These are phyloP conservation scores for Ips nitidus DNA, from an alignment of 1,140 invertebrate genomes.

Conservation along the genomic window DNA sequence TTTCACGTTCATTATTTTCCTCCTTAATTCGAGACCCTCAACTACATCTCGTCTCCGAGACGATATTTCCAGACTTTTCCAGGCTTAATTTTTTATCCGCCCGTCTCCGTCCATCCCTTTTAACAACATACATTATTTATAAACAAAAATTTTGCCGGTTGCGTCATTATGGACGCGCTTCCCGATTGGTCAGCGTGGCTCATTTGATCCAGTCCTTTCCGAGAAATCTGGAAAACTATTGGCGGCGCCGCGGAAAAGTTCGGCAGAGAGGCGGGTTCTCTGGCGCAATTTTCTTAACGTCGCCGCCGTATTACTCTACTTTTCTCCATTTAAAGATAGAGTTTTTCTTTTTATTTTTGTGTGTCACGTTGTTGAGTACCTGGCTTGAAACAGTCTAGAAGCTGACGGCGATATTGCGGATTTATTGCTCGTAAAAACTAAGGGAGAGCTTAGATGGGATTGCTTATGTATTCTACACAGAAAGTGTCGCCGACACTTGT, in stretches of 20 bases:
- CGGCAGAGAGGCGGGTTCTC: slow-evolving; percentile 41
- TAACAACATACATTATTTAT: slow-evolving; percentile 49
- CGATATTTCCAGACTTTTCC: slow-evolving; percentile 31
- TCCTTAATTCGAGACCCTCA: slow-evolving; percentile 31
- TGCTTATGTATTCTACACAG: too few species aligned
- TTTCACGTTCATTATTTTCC: slow-evolving; percentile 31
- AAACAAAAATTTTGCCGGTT: slow-evolving; percentile 43
- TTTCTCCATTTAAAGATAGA: slow-evolving; percentile 42
- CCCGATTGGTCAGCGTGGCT: slow-evolving; percentile 42
- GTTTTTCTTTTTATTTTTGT: slow-evolving; percentile 26
- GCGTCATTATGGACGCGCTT: slow-evolving; percentile 40
- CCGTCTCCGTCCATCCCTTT: slow-evolving; percentile 37
- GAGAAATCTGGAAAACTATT: slow-evolving; percentile 38
- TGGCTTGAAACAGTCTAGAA: slow-evolving; percentile 17
- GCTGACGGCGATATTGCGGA: slow-evolving; percentile 13
- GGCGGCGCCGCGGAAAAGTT: slow-evolving; percentile 37
- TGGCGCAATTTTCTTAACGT: slow-evolving; percentile 42
- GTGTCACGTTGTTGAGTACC: slow-evolving; percentile 19
- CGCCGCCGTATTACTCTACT: slow-evolving; percentile 43
- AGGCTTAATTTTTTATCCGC: slow-evolving; percentile 35
- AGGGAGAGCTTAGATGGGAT: too few species aligned
- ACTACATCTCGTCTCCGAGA: slow-evolving; percentile 24
- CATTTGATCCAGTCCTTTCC: slow-evolving; percentile 44
- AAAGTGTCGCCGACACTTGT: too few species aligned
- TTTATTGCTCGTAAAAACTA: slow-evolving; percentile 11